Percentiles rank a stretch among this genome's conserved stretches.
These are phyloP conservation scores for Neoarius graeffei DNA, from an alignment of 2,113 vertebrate genomes.

Conservation along the genomic window DNA sequence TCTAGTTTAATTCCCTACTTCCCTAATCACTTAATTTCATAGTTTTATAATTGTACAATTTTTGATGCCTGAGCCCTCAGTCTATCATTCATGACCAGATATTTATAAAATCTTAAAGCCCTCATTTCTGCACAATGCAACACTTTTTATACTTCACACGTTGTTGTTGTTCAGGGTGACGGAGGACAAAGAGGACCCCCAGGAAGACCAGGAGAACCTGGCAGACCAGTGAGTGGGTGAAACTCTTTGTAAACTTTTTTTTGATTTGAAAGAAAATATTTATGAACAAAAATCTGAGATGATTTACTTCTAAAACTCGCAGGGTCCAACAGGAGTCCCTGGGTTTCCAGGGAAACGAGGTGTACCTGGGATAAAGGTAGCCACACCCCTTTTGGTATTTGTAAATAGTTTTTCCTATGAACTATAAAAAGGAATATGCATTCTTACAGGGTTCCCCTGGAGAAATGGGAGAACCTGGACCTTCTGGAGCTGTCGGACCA, in stretches of 20 bases:
- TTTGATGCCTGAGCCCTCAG: not conserved
- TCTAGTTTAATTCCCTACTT: not conserved
- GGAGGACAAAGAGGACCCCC: constrained; percentile 63
- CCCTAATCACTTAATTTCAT: not conserved
- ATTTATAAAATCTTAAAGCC: not conserved
- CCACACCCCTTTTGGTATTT: not conserved
- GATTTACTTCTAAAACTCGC: not conserved
- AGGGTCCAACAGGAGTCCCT: constrained; percentile 66
- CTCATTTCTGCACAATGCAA: not conserved
- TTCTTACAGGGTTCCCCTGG: constrained; percentile 65
- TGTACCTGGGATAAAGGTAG: constrained; percentile 65
- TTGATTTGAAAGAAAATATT: not conserved
- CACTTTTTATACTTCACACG: not conserved
- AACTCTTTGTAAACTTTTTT: not conserved
- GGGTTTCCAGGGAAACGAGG: constrained; percentile 66
- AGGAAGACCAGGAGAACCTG: constrained; percentile 61
- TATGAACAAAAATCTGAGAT: not conserved
- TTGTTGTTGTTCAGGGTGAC: constrained; percentile 62
- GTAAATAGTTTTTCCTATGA: not conserved
- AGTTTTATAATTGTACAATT: not conserved
- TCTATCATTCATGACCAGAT: not conserved
- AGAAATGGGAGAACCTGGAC: constrained; percentile 60
- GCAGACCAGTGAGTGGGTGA: constrained; percentile 62
- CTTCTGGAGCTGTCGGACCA: constrained; percentile 66
- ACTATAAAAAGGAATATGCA: no score